phyloP scores from a whole-genome alignment of 2,113 vertebrate species.

The Mormoops blainvillei region DNA sequence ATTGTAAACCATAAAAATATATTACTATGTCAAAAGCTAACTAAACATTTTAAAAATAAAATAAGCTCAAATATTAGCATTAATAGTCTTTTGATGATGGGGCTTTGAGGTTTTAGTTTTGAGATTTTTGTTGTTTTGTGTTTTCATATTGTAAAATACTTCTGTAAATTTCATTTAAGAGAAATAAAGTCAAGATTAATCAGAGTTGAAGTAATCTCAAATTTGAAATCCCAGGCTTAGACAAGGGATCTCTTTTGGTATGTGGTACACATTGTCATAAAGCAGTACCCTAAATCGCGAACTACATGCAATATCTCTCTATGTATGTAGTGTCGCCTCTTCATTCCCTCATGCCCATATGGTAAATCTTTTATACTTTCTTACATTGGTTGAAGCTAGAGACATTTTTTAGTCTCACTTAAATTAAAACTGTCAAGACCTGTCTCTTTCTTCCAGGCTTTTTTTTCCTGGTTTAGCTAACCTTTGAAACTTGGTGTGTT shows the following conservation, averaged over 20 bases:
- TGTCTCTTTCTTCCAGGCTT: not conserved
- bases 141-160: not conserved
- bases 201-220: not conserved
- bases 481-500: not conserved
- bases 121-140: not conserved
- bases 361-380: not conserved
- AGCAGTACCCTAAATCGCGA: not conserved
- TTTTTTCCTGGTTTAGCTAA: not conserved
- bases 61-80: not conserved
- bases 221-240: not conserved
- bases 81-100: not conserved
- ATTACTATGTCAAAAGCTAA: not conserved
- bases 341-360: not conserved
- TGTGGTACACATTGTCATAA: not conserved
- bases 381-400: not conserved
- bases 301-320: not conserved
- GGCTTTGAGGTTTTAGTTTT: not conserved
- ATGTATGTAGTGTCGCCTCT: not conserved
- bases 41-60: not conserved
- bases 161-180: not conserved
- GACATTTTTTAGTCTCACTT: not conserved
- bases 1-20: not conserved
- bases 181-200: not conserved
- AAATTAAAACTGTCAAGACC: not conserved
- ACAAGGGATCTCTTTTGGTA: no score